These are phyloP conservation scores for Acanthis flammea DNA, from an alignment of 2,797 vertebrate species.

Conservation along the genomic window DNA sequence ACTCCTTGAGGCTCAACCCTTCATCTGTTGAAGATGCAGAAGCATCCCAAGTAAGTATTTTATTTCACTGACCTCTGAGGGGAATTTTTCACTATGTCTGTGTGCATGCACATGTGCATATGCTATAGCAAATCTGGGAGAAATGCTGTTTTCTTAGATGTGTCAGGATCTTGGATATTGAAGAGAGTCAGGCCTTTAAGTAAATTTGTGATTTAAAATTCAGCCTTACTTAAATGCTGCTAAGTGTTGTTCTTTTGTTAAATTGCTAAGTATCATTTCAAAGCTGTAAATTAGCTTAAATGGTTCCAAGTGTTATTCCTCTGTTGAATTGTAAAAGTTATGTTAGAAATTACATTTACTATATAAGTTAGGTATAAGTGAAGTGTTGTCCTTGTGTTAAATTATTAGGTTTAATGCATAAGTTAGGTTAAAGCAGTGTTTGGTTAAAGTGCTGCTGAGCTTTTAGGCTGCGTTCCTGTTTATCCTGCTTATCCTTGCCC, in stretches of 20 bases:
- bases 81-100: not conserved
- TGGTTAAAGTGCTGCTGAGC: not conserved
- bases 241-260: not conserved
- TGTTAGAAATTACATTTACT: not conserved
- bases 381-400: not conserved
- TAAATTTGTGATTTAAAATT: not conserved
- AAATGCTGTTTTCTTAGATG: not conserved
- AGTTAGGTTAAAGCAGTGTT: not conserved
- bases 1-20: not conserved
- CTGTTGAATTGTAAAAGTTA: not conserved
- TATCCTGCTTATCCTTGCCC: not conserved
- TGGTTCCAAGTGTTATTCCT: not conserved
- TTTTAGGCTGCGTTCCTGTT: not conserved
- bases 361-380: not conserved
- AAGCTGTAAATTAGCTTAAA: not conserved
- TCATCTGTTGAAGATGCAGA: accelerated
- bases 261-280: not conserved
- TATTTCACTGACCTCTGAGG: not conserved
- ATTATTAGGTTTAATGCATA: not conserved
- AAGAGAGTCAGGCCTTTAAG: accelerated
- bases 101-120: not conserved
- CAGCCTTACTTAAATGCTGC: not conserved
- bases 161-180: not conserved
- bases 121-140: not conserved
- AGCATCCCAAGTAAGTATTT: not conserved